Percentiles rank a stretch among this genome's conserved stretches.
phyloP scores from a whole-genome alignment of 2,888 invertebrate species.

The Toxonevra muliebris region DNA sequence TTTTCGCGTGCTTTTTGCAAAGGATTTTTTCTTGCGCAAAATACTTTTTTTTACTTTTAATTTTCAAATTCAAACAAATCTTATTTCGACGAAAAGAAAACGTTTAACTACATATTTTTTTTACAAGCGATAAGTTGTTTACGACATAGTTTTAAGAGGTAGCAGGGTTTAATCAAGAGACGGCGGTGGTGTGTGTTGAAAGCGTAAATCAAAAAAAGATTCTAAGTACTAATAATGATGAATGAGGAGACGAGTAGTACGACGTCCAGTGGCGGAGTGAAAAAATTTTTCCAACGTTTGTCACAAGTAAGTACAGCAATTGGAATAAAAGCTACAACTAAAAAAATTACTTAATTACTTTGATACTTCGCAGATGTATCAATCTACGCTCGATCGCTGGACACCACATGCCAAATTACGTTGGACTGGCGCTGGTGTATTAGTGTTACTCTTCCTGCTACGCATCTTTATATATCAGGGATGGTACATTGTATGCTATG shows the following conservation, averaged over 20 bases:
- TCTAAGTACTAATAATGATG: slow-evolving; percentile 53
- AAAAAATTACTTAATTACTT: background rate
- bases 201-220: too few relatives aligned
- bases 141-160: too few relatives aligned
- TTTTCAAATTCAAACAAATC: slow-evolving; percentile 5
- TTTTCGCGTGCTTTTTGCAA: too few relatives aligned
- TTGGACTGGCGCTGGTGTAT: slow-evolving; percentile 79
- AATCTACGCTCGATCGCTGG: slow-evolving; percentile 85
- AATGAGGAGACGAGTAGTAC: slow-evolving; percentile 61
- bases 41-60: slow-evolving; percentile 2
- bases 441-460: slow-evolving; percentile 79
- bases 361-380: slow-evolving; percentile 69
- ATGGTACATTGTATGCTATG: slow-evolving; percentile 99
- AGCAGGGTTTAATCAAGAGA: too few relatives aligned
- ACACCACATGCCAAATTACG: slow-evolving; percentile 83
- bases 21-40: background rate
- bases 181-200: too few relatives aligned
- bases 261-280: slow-evolving; percentile 57
- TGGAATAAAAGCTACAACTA: background rate
- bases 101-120: too few relatives aligned
- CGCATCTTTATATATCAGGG: slow-evolving; percentile 92
- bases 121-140: too few relatives aligned
- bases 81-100: too few relatives aligned
- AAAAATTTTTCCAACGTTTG: slow-evolving; percentile 61
- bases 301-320: slow-evolving; percentile 58